Base-by-base conservation (phyloP, 35 echinoderm and acorn worm genomes). In the Heliocidaris erythrogramma region DNA sequence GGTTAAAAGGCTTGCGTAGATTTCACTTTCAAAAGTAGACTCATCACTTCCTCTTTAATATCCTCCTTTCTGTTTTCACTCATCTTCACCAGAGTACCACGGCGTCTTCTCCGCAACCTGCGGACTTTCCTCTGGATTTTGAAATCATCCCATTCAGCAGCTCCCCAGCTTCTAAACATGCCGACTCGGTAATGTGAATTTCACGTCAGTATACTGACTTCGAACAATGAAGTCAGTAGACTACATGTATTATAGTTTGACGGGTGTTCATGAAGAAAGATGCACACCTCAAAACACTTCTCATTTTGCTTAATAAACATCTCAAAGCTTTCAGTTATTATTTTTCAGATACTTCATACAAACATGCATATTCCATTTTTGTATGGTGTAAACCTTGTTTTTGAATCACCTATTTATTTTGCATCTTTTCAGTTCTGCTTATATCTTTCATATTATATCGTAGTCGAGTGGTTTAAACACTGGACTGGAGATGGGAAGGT, bases 121-220 rank as follows among this genome's bases (percentile, higher is more conserved):
- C 71, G 2, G 95, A 96, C 86, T 89, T 96, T 47, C 17, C 95
- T 30, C 35, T 85, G 60, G 97, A 96, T 60, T 97, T 94, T 94
- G 97, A 97, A 86, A 95, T 98, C 88, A 97, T 98, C 60, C 97
- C 97, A 21, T 94, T 98, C 84, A 96, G 95, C 94, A 96, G 94
- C 85, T 96, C 94, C 42, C 94, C 96, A 32, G 93, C 94, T 30
- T 96, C 96, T n/a, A 95, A 97, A 92, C 94, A 96, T 91, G 95
- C 96, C 13, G 97, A 98, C 90, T 71, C 94, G 91, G 97, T 98
- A 98, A 98, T 89, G 21, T 18, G 18, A 78, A 7, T 78, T 78
- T n/a, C 65, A 27, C n/a, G 17, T 71, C 17, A 6, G n/a, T n/a
- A n/a, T n/a, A n/a, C n/a, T n/a, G 65, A 4, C 18, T 78, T 78